A percentile compares a stretch with the other conserved stretches of the same genome.
phyloP scores from a whole-genome alignment of 1,140 invertebrate genomes.

The Drosophila lowei region DNA sequence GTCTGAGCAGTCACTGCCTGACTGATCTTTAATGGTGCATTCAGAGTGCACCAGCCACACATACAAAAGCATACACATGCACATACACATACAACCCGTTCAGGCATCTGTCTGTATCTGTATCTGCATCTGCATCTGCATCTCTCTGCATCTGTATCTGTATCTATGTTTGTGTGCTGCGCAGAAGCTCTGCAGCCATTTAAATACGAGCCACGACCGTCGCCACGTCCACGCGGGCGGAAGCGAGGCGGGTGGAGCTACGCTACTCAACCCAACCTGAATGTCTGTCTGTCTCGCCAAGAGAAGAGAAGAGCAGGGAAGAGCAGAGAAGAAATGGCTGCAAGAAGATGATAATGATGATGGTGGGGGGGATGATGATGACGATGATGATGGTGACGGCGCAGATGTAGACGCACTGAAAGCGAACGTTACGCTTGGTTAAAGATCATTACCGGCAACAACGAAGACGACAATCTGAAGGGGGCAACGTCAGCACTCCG shows the following conservation, averaged over 20 bases:
- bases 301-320: not conserved
- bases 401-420: constrained; percentile 81
- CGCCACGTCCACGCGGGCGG: constrained; percentile 26
- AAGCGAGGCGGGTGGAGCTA: constrained; percentile 33
- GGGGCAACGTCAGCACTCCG: constrained; percentile 55
- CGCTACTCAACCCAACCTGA: constrained; percentile 30
- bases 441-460: constrained; percentile 79
- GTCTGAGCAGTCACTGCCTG: constrained; percentile 41
- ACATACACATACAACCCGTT: not conserved
- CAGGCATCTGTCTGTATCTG: constrained; percentile 19
- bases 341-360: constrained; percentile 53
- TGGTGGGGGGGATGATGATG: constrained; percentile 33
- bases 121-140: constrained; percentile 7
- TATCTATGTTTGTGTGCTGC: constrained; percentile 9
- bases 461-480: constrained; percentile 46
- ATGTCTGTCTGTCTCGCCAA: constrained; percentile 2
- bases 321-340: constrained; percentile 54
- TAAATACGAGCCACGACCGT: constrained; percentile 40
- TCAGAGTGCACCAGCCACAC: constrained; percentile 28
- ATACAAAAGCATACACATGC: constrained; percentile 9
- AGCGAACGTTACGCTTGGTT: constrained; percentile 81
- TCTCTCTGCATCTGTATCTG: not conserved
- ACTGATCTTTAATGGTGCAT: constrained; percentile 65
- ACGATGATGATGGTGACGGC: constrained; percentile 66
- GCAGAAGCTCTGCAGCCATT: constrained; percentile 65